Evolutionary conservation across 1,140 invertebrate genomes (phyloP).

Genomic region (Macrotrachela quadricornifera): DNA sequence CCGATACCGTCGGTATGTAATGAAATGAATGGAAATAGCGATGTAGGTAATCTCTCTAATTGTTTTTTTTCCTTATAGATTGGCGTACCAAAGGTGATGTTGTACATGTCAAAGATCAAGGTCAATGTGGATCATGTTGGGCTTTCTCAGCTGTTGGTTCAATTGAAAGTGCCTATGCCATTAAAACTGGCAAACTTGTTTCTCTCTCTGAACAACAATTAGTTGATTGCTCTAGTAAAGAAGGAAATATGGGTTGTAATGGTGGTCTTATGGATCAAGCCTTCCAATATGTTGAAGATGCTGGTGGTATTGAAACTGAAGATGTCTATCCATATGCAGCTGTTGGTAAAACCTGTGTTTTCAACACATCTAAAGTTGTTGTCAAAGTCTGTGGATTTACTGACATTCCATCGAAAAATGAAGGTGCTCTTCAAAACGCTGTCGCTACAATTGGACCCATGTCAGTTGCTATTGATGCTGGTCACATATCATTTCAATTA

Average conservation of each 20-base stretch:
- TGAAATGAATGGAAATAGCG: no score
- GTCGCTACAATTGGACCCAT: conserved; percentile 61
- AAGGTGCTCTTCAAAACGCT: conserved; percentile 45
- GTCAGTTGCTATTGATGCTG: conserved; percentile 61
- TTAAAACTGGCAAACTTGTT: conserved; percentile 44
- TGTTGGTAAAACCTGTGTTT: conserved; percentile 35
- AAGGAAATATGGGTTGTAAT: conserved; percentile 12
- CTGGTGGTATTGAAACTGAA: conserved; percentile 75
- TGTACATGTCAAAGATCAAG: conserved; percentile 32
- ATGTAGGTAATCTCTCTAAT: no score
- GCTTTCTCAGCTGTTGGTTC: conserved; percentile 17
- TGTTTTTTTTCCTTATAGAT: background rate
- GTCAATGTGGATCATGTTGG: conserved; percentile 25
- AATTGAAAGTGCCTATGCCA: background rate
- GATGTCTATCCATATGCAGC: conserved; percentile 29
- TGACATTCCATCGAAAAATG: conserved; percentile 20
- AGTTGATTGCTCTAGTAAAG: conserved; percentile 58
- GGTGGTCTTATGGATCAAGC: conserved; percentile 53
- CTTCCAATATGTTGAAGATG: conserved; percentile 69
- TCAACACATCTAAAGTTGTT: conserved; percentile 1
- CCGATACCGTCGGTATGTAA: no score
- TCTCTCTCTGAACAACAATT: conserved; percentile 91
- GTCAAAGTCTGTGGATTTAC: conserved; percentile 6
- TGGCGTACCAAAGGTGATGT: conserved; percentile 29
- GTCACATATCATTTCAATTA: background rate